Conservation (phyloP, 2,888 invertebrate genomes). For the Hypercompe scribonia region DNA sequence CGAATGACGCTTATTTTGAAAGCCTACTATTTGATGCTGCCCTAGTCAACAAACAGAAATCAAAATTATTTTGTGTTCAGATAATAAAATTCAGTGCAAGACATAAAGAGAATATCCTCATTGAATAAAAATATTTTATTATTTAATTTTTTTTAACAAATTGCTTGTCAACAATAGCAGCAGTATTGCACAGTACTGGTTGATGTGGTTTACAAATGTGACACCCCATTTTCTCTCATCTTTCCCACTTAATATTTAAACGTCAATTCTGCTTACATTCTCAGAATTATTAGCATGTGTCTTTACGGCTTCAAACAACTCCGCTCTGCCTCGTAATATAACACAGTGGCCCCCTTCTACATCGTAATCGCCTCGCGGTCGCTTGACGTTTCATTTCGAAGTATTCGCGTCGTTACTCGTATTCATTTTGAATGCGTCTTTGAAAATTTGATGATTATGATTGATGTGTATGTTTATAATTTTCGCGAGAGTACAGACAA, state of each 20-base stretch:
- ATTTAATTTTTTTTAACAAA: not conserved
- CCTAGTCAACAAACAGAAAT: not conserved
- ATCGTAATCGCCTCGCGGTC: constrained; percentile 37
- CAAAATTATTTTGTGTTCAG: not conserved
- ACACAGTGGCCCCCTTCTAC: constrained; percentile 18
- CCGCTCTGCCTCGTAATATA: constrained; percentile 13
- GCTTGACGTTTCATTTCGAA: constrained; percentile 9
- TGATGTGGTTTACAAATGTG: not conserved
- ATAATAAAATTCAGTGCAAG: too few species aligned
- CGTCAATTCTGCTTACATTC: not conserved
- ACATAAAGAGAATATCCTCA: too few species aligned
- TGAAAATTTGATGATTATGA: not conserved
- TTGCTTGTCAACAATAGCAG: not conserved
- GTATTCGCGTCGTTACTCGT: constrained; percentile 1
- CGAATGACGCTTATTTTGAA: not conserved
- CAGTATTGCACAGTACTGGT: not conserved
- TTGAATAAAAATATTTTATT: not conserved
- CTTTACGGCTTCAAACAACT: constrained; percentile 21
- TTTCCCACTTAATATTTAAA: not conserved
- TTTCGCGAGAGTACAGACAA: too few species aligned
- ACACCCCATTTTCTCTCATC: not conserved
- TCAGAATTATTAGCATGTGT: not conserved
- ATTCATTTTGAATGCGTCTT: not conserved
- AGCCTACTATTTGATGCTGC: not conserved
- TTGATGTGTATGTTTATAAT: too few species aligned